These are phyloP conservation scores for Herpailurus yagouaroundi DNA, from an alignment of 2,113 vertebrate species.

Conservation along the genomic window DNA sequence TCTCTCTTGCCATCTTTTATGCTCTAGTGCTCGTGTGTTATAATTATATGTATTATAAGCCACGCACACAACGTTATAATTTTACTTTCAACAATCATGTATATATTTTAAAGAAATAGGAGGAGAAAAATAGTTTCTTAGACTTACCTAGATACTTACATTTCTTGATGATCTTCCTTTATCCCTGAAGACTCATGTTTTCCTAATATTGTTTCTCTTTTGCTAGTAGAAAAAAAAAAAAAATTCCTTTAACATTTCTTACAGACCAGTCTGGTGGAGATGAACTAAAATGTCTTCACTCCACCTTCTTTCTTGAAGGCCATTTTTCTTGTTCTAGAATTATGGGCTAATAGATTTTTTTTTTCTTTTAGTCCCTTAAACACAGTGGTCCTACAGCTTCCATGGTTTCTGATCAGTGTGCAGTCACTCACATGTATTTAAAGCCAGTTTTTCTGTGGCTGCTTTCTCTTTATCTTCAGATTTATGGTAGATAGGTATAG, in stretches of 20 bases:
- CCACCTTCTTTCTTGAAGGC: neutral
- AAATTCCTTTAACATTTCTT: neutral
- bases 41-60: neutral
- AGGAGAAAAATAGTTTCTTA: neutral
- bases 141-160: neutral
- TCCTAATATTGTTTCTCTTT: neutral
- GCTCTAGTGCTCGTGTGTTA: rapidly evolving
- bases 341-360: neutral
- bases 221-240: neutral
- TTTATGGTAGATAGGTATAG: neutral
- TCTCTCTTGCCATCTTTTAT: neutral
- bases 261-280: neutral
- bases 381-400: neutral
- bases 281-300: neutral
- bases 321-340: neutral
- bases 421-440: neutral
- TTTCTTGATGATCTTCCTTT: neutral
- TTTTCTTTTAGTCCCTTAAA: neutral
- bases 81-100: neutral
- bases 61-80: neutral
- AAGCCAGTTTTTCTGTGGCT: neutral
- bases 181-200: neutral
- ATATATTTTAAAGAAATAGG: neutral
- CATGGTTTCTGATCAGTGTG: neutral
- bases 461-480: neutral